Percentiles rank a stretch among this genome's conserved stretches.
Conservation (phyloP, 1,140 invertebrate species). For the Antheraea pernyi region DNA sequence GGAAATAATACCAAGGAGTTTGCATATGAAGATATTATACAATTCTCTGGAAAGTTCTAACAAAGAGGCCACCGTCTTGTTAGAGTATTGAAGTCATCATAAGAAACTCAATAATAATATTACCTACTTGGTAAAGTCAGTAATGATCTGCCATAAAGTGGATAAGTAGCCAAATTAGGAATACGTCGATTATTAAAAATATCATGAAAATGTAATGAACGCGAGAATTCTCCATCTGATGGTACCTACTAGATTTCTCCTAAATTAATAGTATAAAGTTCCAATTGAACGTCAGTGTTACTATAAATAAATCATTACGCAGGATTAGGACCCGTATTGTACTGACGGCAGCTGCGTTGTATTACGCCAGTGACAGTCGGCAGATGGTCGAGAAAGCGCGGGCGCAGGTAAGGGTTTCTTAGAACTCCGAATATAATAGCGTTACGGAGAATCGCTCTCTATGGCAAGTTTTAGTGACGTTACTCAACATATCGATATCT, state of each 20-base stretch:
- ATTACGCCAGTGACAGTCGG: constrained; percentile 47
- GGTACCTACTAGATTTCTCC: not conserved
- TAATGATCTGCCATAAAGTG: no score
- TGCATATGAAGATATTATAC: no score
- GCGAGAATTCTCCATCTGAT: not conserved
- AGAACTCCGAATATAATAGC: constrained; percentile 76
- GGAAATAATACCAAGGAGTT: no score
- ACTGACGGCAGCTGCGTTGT: constrained; percentile 36
- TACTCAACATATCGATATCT: not conserved
- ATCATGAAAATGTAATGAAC: not conserved
- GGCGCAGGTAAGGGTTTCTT: constrained; percentile 69
- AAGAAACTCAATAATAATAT: no score
- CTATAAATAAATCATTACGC: constrained; percentile 12
- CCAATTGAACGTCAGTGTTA: not conserved
- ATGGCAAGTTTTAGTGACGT: constrained; percentile 34
- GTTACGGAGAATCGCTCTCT: constrained; percentile 69
- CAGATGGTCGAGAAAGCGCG: constrained; percentile 72
- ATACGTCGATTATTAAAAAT: no score
- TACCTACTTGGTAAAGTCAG: no score
- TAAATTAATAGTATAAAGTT: not conserved
- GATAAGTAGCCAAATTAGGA: no score
- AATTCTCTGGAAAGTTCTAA: no score
- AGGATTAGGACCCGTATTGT: constrained; percentile 6
- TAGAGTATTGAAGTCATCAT: no score
- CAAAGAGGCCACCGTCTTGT: no score